Percentiles rank a stretch among this genome's conserved stretches.
Evolutionary conservation across 2,888 invertebrate genomes (phyloP).

Genomic region (Drosophila eohydei): DNA sequence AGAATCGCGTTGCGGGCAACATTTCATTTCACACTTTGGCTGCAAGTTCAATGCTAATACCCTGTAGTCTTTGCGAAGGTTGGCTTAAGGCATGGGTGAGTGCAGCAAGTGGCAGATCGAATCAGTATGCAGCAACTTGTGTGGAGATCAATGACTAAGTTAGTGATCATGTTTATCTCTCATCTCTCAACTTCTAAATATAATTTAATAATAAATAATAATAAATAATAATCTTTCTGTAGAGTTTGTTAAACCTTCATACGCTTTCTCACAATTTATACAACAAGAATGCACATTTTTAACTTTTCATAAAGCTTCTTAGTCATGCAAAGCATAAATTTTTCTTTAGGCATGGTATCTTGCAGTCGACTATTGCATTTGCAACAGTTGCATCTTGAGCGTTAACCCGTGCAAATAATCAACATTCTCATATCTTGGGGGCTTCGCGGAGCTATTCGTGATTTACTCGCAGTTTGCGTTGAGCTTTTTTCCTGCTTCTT

Average conservation of each 20-base stretch:
- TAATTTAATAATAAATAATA: too few relatives aligned
- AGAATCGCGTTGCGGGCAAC: slow-evolving; percentile 47
- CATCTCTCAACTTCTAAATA: neutral
- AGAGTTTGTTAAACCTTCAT: neutral
- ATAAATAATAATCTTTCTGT: too few relatives aligned
- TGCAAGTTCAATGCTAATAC: slow-evolving; percentile 23
- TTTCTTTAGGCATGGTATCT: slow-evolving; percentile 1
- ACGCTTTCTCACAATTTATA: neutral
- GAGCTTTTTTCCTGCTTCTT: slow-evolving; percentile 18
- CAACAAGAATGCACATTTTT: neutral
- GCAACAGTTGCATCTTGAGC: slow-evolving; percentile 21
- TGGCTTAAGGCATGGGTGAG: neutral
- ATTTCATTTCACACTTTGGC: slow-evolving; percentile 74
- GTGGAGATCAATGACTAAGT: neutral
- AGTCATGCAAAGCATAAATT: neutral
- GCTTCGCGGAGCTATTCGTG: slow-evolving; percentile 69
- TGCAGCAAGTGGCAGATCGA: neutral
- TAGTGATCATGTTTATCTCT: neutral
- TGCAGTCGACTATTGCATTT: neutral
- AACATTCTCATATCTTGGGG: slow-evolving; percentile 76
- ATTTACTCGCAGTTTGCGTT: slow-evolving; percentile 67
- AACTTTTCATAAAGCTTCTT: neutral
- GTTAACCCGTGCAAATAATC: slow-evolving; percentile 75
- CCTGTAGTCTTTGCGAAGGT: slow-evolving; percentile 1
- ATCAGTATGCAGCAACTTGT: neutral